Evolutionary conservation across 2,888 invertebrate species (phyloP).

Genomic region (Clusia tigrina): DNA sequence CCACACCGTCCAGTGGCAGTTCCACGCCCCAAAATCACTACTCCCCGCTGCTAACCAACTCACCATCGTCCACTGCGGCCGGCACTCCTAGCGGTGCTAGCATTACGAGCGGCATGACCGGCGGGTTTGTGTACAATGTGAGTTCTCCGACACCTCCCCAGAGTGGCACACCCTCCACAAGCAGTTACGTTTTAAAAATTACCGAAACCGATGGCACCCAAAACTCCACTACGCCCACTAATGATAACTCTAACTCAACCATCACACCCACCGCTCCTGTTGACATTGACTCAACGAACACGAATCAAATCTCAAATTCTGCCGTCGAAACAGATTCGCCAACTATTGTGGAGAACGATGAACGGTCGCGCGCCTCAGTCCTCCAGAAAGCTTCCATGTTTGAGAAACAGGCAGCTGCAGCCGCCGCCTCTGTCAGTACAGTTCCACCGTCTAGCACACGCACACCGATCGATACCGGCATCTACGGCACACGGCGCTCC

Average conservation of each 20-base stretch:
- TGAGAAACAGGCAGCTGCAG: constrained; percentile 62
- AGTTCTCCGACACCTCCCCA: constrained; percentile 55
- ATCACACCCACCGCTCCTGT: constrained; percentile 26
- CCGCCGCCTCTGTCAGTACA: constrained; percentile 36
- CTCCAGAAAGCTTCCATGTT: constrained; percentile 65
- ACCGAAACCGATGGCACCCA: constrained; percentile 51
- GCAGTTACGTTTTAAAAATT: constrained; percentile 58
- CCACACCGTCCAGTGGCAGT: constrained; percentile 61
- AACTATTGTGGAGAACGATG: constrained; percentile 54
- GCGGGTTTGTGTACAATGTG: constrained; percentile 56
- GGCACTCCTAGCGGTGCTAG: constrained; percentile 58
- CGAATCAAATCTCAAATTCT: constrained; percentile 32
- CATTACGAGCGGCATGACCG: constrained; percentile 44
- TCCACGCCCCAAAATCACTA: constrained; percentile 64
- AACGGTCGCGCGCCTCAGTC: constrained; percentile 62
- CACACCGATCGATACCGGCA: constrained; percentile 24
- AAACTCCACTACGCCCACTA: neutral
- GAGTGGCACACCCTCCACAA: constrained; percentile 40
- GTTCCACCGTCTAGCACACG: constrained; percentile 22
- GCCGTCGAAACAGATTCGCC: constrained; percentile 39
- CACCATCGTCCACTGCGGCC: constrained; percentile 60
- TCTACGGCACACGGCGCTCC: constrained; percentile 36
- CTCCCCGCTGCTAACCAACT: constrained; percentile 63
- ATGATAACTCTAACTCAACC: constrained; percentile 26
- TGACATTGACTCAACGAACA: constrained; percentile 30